phyloP scores from a whole-genome alignment of 2,888 invertebrate species.

The Mycogona germanica region DNA sequence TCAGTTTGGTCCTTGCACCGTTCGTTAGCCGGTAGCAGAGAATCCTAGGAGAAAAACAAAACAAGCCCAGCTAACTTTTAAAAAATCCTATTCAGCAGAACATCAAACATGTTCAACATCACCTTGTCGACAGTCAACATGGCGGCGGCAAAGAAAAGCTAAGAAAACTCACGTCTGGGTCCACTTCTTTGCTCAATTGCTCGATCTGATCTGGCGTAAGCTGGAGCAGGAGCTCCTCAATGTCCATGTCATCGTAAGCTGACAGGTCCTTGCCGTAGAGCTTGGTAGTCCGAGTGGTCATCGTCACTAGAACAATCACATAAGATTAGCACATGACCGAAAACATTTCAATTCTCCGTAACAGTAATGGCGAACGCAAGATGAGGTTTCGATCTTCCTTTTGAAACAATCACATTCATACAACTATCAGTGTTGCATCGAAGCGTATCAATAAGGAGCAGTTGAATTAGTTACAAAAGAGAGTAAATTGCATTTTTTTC shows the following conservation, averaged over 20 bases:
- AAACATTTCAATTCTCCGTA: too few species aligned
- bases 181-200: conserved; percentile 95
- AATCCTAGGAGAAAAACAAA: conserved; percentile 56
- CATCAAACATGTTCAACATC: conserved; percentile 4
- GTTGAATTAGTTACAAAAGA: too few species aligned
- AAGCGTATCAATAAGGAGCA: too few species aligned
- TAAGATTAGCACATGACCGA: too few species aligned
- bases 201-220: conserved; percentile 91
- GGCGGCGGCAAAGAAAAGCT: conserved; percentile 29
- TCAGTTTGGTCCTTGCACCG: conserved; percentile 92
- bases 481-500: too few species aligned
- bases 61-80: neutral
- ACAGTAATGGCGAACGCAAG: too few species aligned
- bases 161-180: conserved; percentile 99
- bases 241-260: conserved; percentile 87
- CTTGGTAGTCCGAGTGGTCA: conserved; percentile 61
- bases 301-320: conserved; percentile 30
- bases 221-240: conserved; percentile 86
- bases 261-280: conserved; percentile 80
- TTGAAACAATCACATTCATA: neutral
- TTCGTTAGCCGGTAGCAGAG: conserved; percentile 89
- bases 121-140: too few species aligned
- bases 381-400: too few species aligned
- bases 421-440: neutral
- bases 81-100: conserved; percentile 21